Evolutionary conservation across 2,113 vertebrate genomes (phyloP), one percentile per base, ranked within the genome.

Genomic region (Sisor rabdophorus): DNA sequence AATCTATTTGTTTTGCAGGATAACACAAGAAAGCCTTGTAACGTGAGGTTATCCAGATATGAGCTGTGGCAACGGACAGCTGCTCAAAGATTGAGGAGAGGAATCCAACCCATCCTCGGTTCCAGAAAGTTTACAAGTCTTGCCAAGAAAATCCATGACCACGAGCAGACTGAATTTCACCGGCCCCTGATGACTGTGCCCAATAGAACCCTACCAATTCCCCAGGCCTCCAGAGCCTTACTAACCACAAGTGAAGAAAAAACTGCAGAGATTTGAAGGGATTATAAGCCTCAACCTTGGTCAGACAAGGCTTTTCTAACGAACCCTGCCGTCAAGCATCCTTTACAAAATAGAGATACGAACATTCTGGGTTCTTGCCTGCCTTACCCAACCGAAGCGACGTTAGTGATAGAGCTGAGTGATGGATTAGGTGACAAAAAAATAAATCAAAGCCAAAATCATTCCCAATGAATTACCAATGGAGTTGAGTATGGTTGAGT

Each of bases 21-120:
- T 83, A 87, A 85, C 85, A 88, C 91, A 73, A 93, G 91, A 87
- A 95, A 93, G 84, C 56, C 82, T 60, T 86, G 91, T 36, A 90
- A 91, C 5, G 67, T 85, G 83, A 94, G 92, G 88, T 93, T 92
- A 87, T 91, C 93, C 91, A 94, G 93, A 90, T 93, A 94, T 30
- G 92, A 95, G 0, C 86, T 91, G 85, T 95, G 94, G 95, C 93
- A 95, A 86, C 92, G 89, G 89, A 95, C 92, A 86, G 90, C 92
- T 70, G 89, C 91, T 40, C 94, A 95, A 88, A 91, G 95, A 83
- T 92, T 94, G 83, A 90, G 94, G 83, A 92, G 93, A 86, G 95
- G 93, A 55, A 87, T 91, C 73, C 93, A 94, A 11, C 85, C 91
- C 81, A 93, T 95, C 85, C 87, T 94, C 76, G 90, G 87, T 17